Conservation (phyloP, 2,888 invertebrate genomes). For the Erebia aethiops region DNA sequence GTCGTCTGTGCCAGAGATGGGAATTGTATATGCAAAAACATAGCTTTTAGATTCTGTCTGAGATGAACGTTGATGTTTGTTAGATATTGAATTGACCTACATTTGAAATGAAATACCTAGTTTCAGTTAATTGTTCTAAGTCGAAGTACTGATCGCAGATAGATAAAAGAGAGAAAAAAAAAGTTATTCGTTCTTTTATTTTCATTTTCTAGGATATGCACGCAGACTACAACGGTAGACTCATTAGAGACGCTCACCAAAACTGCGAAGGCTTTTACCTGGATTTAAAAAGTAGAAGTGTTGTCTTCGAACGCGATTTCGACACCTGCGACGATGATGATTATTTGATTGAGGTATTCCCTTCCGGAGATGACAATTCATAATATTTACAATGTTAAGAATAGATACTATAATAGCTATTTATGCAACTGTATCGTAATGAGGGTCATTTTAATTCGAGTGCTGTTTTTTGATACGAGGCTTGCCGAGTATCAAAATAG, state of each 20-base stretch:
- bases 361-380: background rate
- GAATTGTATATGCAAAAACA: too few species aligned
- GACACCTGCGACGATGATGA: conserved; percentile 95
- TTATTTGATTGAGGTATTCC: conserved; percentile 88
- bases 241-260: conserved; percentile 87
- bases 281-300: conserved; percentile 84
- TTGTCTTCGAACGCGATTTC: conserved; percentile 90
- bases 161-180: background rate
- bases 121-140: too few species aligned
- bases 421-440: too few species aligned
- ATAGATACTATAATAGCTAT: too few species aligned
- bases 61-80: too few species aligned
- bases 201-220: conserved; percentile 86
- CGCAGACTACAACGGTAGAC: conserved; percentile 85
- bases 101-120: too few species aligned
- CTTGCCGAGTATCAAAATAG: too few species aligned
- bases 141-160: background rate
- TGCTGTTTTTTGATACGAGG: too few species aligned
- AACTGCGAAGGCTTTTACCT: conserved; percentile 86
- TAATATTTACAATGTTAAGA: background rate
- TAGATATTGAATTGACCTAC: too few species aligned
- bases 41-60: too few species aligned
- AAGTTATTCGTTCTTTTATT: background rate
- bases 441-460: too few species aligned
- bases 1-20: too few species aligned